Percentiles rank a stretch among this genome's conserved stretches.
Conservation (phyloP, 2,797 vertebrate genomes). For the Prunella strophiata region DNA sequence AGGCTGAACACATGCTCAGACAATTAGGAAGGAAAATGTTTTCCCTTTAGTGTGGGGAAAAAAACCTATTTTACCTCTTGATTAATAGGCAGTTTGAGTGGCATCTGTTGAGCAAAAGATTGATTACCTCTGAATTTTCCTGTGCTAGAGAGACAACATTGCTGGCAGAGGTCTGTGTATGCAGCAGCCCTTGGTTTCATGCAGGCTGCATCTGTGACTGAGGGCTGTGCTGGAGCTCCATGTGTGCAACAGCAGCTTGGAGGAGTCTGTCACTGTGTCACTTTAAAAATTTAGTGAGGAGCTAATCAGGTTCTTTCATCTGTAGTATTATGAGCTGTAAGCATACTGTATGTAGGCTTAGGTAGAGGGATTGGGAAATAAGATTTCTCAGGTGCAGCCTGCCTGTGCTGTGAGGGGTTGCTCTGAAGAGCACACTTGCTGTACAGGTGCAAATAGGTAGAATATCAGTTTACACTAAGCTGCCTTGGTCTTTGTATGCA, state of each 20-base stretch:
- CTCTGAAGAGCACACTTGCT: neutral
- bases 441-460: neutral
- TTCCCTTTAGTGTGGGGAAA: fast-evolving
- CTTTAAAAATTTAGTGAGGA: neutral
- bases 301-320: neutral
- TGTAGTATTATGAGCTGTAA: neutral
- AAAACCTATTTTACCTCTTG: neutral
- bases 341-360: neutral
- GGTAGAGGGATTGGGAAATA: neutral
- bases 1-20: neutral
- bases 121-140: neutral
- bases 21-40: neutral
- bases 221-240: neutral
- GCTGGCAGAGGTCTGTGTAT: neutral
- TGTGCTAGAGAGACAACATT: neutral
- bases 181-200: neutral
- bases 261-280: neutral
- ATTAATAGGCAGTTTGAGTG: neutral
- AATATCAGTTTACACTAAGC: neutral
- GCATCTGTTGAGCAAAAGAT: neutral
- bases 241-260: neutral
- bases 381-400: neutral
- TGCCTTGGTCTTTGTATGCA: fast-evolving
- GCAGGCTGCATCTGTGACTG: neutral
- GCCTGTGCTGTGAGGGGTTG: neutral